Base-by-base conservation (phyloP, 1,140 invertebrate genomes). In the Scylla paramamosain region DNA sequence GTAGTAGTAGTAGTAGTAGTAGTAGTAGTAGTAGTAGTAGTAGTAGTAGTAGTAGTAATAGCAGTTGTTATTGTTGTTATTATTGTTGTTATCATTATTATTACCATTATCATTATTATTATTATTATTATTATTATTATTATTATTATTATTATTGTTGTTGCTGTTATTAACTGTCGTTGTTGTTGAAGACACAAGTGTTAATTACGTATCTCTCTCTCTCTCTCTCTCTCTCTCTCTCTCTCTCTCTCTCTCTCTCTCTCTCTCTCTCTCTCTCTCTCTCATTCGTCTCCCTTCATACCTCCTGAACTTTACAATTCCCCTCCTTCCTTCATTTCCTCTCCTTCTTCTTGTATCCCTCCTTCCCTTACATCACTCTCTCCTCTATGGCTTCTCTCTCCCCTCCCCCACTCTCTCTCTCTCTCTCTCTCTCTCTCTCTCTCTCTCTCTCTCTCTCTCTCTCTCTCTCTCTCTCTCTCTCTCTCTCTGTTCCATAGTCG, bases 201-300 rank as follows among this genome's bases (percentile, higher is more conserved):
- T 20, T 88, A 0, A 20, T 46, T 10, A 52, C 8, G 32, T 48
- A 7, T 87, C 86, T 39, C 12, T 87, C 86, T 87, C 86, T 87
- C 86, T 87, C 86, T 87, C 86, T 87, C 86, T 87, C 86, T 87
- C 86, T 87, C 86, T 87, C 86, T 87, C 86, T 87, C 31, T 87
- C 86, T 87, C 86, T 87, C 86, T 87, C 86, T 87, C 86, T 87
- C 86, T 87, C 86, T 87, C 86, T 87, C 31, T 87, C 86, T 87
- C 86, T 87, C 31, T 87, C 86, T 87, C 86, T 87, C 29, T 87
- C 84, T 87, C 84, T 87, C 86, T 87, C 86, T 87, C 86, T 87
- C 86, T 87, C 86, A 31, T 28, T 87, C 4, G 1, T 29, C 29
- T 39, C 86, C n/a, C 86, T 39, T 29, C n/a, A 25, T 7, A 25